Conservation (phyloP, 2,797 vertebrate species). For the Agapornis canus region DNA sequence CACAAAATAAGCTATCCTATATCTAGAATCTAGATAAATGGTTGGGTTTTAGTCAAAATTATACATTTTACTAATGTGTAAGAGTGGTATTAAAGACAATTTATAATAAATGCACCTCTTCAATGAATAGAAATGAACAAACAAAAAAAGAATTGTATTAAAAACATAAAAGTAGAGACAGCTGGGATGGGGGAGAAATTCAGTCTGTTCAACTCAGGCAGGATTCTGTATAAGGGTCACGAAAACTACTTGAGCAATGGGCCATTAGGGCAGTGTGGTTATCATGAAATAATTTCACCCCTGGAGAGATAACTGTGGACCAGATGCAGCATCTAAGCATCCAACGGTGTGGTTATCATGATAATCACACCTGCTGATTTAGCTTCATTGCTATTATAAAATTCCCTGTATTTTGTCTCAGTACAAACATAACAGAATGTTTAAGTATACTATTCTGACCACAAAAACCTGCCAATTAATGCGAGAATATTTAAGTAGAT, state of each 20-base stretch:
- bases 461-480: slow-evolving; percentile 65
- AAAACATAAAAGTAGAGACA: neutral
- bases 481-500: slow-evolving; percentile 1
- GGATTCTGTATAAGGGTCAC: slow-evolving; percentile 28
- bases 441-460: slow-evolving; percentile 53
- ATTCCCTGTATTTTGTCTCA: neutral
- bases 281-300: slow-evolving; percentile 61
- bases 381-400: slow-evolving; percentile 26
- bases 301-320: slow-evolving; percentile 56
- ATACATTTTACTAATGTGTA: neutral
- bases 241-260: slow-evolving; percentile 52
- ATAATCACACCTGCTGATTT: slow-evolving; percentile 69
- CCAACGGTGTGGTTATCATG: slow-evolving; percentile 43
- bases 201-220: neutral
- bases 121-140: neutral
- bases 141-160: neutral
- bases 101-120: neutral
- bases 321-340: slow-evolving; percentile 57
- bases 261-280: slow-evolving; percentile 15
- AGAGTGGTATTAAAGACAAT: neutral
- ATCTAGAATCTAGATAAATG: neutral
- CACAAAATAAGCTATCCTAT: neutral
- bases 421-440: slow-evolving; percentile 7
- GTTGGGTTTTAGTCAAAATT: neutral
- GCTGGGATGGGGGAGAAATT: neutral